phyloP scores from a whole-genome alignment of 1,140 invertebrate genomes.

The Pinna nobilis region DNA sequence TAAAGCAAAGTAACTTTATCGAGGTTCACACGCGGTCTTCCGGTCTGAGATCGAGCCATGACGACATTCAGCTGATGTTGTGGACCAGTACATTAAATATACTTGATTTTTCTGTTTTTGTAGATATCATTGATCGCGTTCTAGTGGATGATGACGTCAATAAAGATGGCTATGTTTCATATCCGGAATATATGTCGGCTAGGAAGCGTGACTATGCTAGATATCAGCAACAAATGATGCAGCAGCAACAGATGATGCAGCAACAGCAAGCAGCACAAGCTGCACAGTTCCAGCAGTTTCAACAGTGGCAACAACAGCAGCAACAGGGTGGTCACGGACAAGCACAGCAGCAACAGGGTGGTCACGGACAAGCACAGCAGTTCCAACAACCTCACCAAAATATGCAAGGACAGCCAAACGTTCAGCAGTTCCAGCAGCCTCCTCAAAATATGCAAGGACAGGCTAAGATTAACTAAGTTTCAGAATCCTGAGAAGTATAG shows the following conservation, averaged over 20 bases:
- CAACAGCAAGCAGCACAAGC: conserved; percentile 38
- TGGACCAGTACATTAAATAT: too few relatives aligned
- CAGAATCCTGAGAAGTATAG: neutral
- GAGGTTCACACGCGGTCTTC: too few relatives aligned
- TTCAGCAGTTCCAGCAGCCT: conserved; percentile 18
- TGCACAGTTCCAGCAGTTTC: conserved; percentile 35
- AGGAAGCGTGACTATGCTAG: conserved; percentile 68
- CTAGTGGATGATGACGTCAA: conserved; percentile 86
- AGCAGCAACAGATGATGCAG: conserved; percentile 27
- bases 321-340: conserved; percentile 10
- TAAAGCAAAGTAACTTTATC: too few relatives aligned
- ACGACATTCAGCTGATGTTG: too few relatives aligned
- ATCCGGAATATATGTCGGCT: conserved; percentile 83
- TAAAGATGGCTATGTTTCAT: conserved; percentile 88
- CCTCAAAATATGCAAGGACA: neutral
- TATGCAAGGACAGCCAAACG: conserved; percentile 5
- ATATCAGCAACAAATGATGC: conserved; percentile 51
- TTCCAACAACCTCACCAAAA: neutral
- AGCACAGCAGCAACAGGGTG: conserved; percentile 10
- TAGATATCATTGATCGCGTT: conserved; percentile 87
- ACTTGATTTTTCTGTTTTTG: conserved; percentile 63
- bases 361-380: neutral
- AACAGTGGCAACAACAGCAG: conserved; percentile 37
- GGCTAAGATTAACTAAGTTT: neutral
- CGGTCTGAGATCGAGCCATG: too few relatives aligned